Evolutionary conservation across 2,797 vertebrate species (phyloP).

Genomic region (Gallinago stenura): DNA sequence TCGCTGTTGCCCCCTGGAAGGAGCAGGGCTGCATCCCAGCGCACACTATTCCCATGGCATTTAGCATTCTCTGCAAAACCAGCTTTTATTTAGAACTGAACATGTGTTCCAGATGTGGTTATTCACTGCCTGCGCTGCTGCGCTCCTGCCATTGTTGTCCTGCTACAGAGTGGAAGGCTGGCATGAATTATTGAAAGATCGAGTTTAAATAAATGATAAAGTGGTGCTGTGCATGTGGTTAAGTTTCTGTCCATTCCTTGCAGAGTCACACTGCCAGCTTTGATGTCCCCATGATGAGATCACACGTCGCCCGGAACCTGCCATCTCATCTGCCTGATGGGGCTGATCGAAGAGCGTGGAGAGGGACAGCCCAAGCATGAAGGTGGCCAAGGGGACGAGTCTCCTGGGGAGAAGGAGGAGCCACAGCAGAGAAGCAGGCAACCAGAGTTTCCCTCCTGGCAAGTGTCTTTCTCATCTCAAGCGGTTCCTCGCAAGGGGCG

Average conservation of each 20-base stretch:
- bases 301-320: constrained; percentile 10
- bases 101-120: constrained; percentile 74
- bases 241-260: constrained; percentile 71
- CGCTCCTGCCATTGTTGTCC: constrained; percentile 36
- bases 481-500: fast-evolving
- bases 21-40: neutral
- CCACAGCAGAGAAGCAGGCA: constrained; percentile 54
- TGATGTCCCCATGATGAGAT: constrained; percentile 74
- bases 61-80: constrained; percentile 10
- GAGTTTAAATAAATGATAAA: constrained; percentile 51
- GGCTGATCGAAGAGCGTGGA: constrained; percentile 77
- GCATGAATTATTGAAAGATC: constrained; percentile 69
- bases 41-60: neutral
- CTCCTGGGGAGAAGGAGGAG: constrained; percentile 66
- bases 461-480: constrained; percentile 59
- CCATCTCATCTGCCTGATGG: constrained; percentile 72
- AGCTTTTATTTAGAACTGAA: constrained; percentile 55
- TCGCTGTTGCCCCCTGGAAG: neutral
- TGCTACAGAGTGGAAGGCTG: constrained; percentile 19
- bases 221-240: neutral
- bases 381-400: constrained; percentile 58
- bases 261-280: constrained; percentile 65
- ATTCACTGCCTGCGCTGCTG: constrained; percentile 11
- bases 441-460: constrained; percentile 76
- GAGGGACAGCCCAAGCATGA: constrained; percentile 75